Base-by-base conservation (phyloP, 2,888 invertebrate species). In the Agrotis clavis region DNA sequence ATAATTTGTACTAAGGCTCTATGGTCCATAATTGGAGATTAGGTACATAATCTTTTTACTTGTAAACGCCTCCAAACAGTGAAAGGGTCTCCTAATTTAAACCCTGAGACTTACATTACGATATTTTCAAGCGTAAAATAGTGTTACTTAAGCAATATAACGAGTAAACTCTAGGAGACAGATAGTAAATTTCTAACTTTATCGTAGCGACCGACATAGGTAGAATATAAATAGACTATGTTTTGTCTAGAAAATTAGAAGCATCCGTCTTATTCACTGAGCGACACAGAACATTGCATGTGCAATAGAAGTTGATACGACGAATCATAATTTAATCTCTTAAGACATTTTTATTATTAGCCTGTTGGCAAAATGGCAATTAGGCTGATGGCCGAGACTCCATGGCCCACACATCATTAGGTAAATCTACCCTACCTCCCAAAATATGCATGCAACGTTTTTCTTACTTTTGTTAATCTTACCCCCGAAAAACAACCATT, bases 81-180 rank as follows among this genome's bases (percentile, higher is more conserved):
- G 54, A 56, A 69, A 68, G n/a, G 9, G 9, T 78, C 3, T 45
- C 18, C 13, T 48, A 30, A 69, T 47, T n/a, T 48, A 48, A 53
- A 6, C 1, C 18, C 2, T 30, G 18, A 53, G 14, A 45, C 13
- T 45, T 30, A 13, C 13, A 7, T 9, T 18, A 16, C 30, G 9
- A 47, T 53, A 21, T 16, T 50, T n/a, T 2, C 4, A 11, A 21
- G 21, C n/a, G 18, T 30, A 14, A 70, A 51, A 30, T 0, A 13
- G 11, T 50, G 25, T 45, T 50, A 68, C 56, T 45, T 21, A 45
- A 56, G 48, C 11, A 3, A 7, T 45, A 6, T 21, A 7, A 41
- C 11, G 2, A 41, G 41, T 41, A 41, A 41, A 1, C 41, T 9
- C 9, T 41, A 41, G 41, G 41, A 41, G 41, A 41, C 41, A 0